phyloP scores from a whole-genome alignment of 2,888 invertebrate genomes.

The Drosophila imparisetae region DNA sequence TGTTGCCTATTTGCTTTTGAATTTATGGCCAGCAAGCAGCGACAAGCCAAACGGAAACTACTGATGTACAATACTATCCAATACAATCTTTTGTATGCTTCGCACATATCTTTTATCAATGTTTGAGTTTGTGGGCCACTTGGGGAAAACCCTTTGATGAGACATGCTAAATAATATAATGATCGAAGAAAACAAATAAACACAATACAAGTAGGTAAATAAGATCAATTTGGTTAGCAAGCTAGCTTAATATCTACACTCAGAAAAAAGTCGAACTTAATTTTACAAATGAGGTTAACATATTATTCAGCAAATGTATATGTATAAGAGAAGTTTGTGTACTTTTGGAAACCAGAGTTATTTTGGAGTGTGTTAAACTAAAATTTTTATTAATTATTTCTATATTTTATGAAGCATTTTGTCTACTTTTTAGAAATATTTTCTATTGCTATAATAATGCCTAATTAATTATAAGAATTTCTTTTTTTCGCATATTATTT shows the following conservation, averaged over 20 bases:
- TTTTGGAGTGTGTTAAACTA: not conserved
- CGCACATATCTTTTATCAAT: slow-evolving; percentile 19
- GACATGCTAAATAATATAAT: slow-evolving; percentile 13
- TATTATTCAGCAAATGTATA: not conserved
- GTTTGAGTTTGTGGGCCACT: not conserved
- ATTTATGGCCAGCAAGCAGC: slow-evolving; percentile 20
- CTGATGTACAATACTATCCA: slow-evolving; percentile 7
- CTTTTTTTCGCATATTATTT: not conserved
- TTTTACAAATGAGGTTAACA: not conserved
- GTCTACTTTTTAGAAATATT: not conserved
- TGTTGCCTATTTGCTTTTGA: slow-evolving; percentile 51
- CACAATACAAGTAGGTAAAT: not conserved
- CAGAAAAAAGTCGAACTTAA: rapidly evolving
- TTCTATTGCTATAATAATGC: not conserved
- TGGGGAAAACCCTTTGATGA: slow-evolving; percentile 53
- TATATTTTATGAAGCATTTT: not conserved
- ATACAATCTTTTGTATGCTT: slow-evolving; percentile 41
- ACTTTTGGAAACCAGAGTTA: not conserved
- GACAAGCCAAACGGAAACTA: slow-evolving; percentile 61
- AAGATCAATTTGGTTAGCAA: not conserved
- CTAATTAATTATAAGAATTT: not conserved
- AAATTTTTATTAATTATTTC: not conserved
- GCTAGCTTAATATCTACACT: not conserved
- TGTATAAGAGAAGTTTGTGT: rapidly evolving
- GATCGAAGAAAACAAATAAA: rapidly evolving